Conservation (phyloP, 2,888 invertebrate genomes). For the Plagodis pulveraria region DNA sequence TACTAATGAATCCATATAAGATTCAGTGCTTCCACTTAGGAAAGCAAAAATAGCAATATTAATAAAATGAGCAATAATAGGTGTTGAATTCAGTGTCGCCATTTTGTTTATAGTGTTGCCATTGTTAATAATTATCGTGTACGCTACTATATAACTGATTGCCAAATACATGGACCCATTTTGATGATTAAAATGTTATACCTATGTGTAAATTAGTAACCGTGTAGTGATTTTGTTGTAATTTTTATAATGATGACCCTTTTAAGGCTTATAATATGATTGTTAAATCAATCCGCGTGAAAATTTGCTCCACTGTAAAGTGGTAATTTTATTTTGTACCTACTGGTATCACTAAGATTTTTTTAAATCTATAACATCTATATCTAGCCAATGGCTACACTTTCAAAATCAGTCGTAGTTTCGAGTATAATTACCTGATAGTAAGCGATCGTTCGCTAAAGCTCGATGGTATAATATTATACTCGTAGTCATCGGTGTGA, state of each 20-base stretch:
- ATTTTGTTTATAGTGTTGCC: conserved; percentile 31
- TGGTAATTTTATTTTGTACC: no score
- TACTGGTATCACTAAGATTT: no score
- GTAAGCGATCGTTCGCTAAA: no score
- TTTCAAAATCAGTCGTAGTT: no score
- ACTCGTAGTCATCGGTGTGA: no score
- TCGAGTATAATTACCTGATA: no score
- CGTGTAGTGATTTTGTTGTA: conserved; percentile 26
- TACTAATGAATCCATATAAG: conserved; percentile 32
- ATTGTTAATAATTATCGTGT: conserved; percentile 29
- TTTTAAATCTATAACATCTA: no score
- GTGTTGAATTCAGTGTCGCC: conserved; percentile 21
- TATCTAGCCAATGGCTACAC: no score
- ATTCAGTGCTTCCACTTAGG: conserved; percentile 69
- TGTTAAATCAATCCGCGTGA: not conserved
- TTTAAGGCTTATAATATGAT: conserved; percentile 35
- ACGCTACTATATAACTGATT: conserved; percentile 27
- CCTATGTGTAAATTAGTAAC: conserved; percentile 10
- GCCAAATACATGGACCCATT: conserved; percentile 40
- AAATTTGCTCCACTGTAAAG: no score
- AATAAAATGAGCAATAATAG: conserved; percentile 32
- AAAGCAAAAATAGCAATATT: conserved; percentile 47
- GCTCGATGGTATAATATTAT: no score
- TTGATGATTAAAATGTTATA: conserved; percentile 15
- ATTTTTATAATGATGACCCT: conserved; percentile 26